These are phyloP conservation scores for Melangyna quadrimaculata DNA, from an alignment of 2,888 invertebrate genomes.

Conservation along the genomic window DNA sequence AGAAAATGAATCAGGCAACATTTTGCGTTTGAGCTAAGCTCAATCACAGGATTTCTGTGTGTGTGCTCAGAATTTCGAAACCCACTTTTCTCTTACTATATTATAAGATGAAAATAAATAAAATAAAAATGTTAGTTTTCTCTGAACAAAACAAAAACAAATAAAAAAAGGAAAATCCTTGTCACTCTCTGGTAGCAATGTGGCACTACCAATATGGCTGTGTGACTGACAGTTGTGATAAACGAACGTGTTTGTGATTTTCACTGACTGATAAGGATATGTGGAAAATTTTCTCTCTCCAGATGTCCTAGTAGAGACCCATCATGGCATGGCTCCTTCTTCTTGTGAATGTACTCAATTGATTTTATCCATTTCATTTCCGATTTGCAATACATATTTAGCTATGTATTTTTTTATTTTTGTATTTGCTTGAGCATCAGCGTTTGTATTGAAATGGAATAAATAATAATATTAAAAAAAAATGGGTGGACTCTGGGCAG, in stretches of 20 bases:
- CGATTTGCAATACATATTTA: not conserved
- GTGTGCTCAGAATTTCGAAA: constrained; percentile 43
- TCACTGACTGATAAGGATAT: constrained; percentile 67
- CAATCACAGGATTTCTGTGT: constrained; percentile 56
- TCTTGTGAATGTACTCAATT: constrained; percentile 50
- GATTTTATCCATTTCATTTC: constrained; percentile 23
- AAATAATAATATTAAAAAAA: constrained; percentile 49
- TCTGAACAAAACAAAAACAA: not conserved
- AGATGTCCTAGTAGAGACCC: constrained; percentile 23
- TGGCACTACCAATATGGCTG: constrained; percentile 31
- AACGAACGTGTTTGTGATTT: constrained; percentile 68
- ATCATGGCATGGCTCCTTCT: not conserved
- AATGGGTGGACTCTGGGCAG: too few relatives aligned
- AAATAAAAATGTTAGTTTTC: constrained; percentile 61
- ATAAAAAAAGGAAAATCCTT: not conserved
- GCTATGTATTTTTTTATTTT: not conserved
- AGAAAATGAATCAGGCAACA: constrained; percentile 5
- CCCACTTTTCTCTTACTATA: not conserved
- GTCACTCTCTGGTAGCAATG: constrained; percentile 32
- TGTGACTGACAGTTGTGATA: constrained; percentile 64
- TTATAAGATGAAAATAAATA: constrained; percentile 47
- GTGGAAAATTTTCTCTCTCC: constrained; percentile 15
- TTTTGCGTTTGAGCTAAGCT: constrained; percentile 54
- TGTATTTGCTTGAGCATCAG: constrained; percentile 1
- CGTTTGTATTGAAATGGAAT: constrained; percentile 52